Evolutionary conservation across 2,888 invertebrate genomes (phyloP).

Genomic region (Coremacera marginata): DNA sequence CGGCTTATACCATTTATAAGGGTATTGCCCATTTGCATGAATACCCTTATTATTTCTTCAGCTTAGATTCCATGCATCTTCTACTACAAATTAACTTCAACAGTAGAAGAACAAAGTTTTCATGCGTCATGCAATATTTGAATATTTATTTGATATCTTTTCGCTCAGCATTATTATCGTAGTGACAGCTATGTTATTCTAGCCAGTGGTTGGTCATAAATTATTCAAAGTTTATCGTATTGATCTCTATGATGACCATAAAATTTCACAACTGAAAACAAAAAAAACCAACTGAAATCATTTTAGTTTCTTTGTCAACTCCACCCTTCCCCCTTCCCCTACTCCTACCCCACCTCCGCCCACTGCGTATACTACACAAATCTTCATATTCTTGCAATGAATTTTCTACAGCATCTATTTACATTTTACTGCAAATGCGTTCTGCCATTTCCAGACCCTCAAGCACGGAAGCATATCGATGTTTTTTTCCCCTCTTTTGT

Average conservation of each 20-base stretch:
- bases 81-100: background rate
- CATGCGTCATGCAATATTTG: background rate
- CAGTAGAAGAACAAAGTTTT: background rate
- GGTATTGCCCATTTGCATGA: no score
- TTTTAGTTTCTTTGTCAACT: background rate
- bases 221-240: constrained; percentile 56
- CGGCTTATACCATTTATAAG: no score
- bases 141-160: background rate
- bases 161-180: background rate
- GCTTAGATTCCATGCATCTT: background rate
- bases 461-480: background rate
- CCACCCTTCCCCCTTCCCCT: background rate
- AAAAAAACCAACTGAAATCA: background rate
- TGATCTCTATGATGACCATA: constrained; percentile 31
- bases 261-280: constrained; percentile 25
- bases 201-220: constrained; percentile 50
- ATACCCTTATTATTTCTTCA: background rate
- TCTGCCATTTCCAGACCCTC: constrained; percentile 27
- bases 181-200: background rate
- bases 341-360: no score
- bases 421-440: constrained; percentile 29
- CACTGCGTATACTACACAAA: constrained; percentile 6
- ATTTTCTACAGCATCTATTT: constrained; percentile 27
- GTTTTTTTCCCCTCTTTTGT: constrained; percentile 13
- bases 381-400: constrained; percentile 26